phyloP scores from a whole-genome alignment of 2,113 vertebrate genomes.

The Archocentrus centrarchus region DNA sequence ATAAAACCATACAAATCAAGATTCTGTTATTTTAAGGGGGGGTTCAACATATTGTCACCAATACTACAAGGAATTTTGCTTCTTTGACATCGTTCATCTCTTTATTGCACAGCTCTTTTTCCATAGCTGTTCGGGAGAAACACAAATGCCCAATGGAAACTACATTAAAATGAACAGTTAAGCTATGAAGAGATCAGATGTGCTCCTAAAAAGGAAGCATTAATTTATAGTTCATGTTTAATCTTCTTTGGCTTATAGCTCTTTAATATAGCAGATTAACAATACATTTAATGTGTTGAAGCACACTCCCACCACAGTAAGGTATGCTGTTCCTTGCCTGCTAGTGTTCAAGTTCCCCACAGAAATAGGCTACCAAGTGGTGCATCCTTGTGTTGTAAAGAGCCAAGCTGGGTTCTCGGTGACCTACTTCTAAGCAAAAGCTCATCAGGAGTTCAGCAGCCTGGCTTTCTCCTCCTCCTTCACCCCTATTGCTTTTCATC shows the following conservation, averaged over 20 bases:
- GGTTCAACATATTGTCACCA: background rate
- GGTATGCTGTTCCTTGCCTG: background rate
- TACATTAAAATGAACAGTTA: background rate
- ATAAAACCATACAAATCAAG: background rate
- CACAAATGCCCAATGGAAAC: background rate
- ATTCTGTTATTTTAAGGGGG: background rate
- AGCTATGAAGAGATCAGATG: background rate
- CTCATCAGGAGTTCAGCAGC: constrained; percentile 57
- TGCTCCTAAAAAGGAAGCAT: background rate
- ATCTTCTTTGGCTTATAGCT: background rate
- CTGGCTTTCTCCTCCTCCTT: constrained; percentile 4
- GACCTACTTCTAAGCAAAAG: constrained; percentile 60
- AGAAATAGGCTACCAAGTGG: constrained; percentile 2
- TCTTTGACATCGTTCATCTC: background rate
- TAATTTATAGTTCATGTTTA: background rate
- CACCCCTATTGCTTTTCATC: constrained; percentile 5
- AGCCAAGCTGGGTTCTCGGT: constrained; percentile 25
- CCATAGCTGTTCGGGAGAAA: background rate
- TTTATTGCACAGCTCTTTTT: background rate
- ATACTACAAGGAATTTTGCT: background rate
- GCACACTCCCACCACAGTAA: background rate
- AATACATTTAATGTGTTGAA: background rate
- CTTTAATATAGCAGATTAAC: background rate
- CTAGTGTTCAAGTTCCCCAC: constrained; percentile 11
- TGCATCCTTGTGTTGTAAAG: constrained; percentile 11